These are phyloP conservation scores for Calyptomena viridis DNA, from an alignment of 2,113 vertebrate genomes.

Conservation along the genomic window DNA sequence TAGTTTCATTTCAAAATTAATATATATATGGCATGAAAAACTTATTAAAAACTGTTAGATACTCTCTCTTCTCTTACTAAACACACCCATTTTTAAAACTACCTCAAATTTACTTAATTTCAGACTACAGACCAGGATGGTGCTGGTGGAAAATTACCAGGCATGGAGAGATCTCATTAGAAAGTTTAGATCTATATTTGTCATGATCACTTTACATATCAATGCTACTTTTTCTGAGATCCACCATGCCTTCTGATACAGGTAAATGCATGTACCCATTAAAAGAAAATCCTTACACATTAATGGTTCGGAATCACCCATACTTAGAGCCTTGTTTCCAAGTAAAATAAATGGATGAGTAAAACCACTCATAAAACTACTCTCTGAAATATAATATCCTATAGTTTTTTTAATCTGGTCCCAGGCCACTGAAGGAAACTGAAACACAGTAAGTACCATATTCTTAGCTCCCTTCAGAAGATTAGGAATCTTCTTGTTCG, in stretches of 20 bases:
- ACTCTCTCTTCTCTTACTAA: not conserved
- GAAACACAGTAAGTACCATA: not conserved
- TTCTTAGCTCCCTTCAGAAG: not conserved
- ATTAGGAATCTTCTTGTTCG: not conserved
- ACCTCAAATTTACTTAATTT: not conserved
- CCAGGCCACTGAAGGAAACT: not conserved
- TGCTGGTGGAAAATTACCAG: not conserved
- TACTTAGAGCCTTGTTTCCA: not conserved
- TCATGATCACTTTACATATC: not conserved
- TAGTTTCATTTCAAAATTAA: not conserved
- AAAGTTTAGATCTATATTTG: not conserved
- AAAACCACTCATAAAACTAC: not conserved
- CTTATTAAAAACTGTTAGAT: not conserved
- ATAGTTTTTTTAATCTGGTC: not conserved
- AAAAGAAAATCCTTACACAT: not conserved
- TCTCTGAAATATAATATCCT: not conserved
- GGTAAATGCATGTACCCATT: not conserved
- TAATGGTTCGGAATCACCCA: not conserved
- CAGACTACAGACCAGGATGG: not conserved
- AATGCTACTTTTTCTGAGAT: not conserved
- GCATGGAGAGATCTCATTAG: not conserved
- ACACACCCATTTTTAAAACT: not conserved
- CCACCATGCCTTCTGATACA: not conserved
- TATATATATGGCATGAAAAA: not conserved
- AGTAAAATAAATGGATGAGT: not conserved